phyloP scores from a whole-genome alignment of 2,888 invertebrate genomes.

The Adelognathus sp. region DNA sequence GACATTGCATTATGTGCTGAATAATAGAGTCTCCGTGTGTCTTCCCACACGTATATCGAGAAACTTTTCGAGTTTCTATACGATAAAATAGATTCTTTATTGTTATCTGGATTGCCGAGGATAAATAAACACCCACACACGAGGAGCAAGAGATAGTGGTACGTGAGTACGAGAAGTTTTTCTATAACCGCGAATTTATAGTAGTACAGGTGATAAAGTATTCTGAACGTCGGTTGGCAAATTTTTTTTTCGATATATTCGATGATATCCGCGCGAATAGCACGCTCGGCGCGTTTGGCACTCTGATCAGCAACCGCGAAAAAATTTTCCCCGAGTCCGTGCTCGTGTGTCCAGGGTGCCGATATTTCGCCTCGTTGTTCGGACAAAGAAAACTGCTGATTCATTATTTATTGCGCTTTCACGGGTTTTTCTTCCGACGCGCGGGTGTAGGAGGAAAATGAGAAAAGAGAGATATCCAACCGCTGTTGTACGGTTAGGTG shows the following conservation, averaged over 20 bases:
- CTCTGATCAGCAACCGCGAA: constrained; percentile 57
- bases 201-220: not conserved
- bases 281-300: not conserved
- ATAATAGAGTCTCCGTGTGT: too few relatives aligned
- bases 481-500: constrained; percentile 52
- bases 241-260: not conserved
- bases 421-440: constrained; percentile 23
- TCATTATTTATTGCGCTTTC: constrained; percentile 64
- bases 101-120: not conserved
- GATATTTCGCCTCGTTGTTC: constrained; percentile 10
- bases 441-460: not conserved
- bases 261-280: not conserved
- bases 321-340: constrained; percentile 45
- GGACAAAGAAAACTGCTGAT: constrained; percentile 72
- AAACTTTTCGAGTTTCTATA: not conserved
- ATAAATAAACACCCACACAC: not conserved
- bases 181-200: not conserved
- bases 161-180: constrained; percentile 5
- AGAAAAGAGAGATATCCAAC: constrained; percentile 11
- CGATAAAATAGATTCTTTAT: not conserved
- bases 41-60: too few relatives aligned
- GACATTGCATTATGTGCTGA: too few relatives aligned
- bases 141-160: not conserved
- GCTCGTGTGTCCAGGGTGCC: not conserved
- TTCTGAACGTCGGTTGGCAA: not conserved